Conservation (phyloP, 1,140 invertebrate species). For the Atta cephalotes region DNA sequence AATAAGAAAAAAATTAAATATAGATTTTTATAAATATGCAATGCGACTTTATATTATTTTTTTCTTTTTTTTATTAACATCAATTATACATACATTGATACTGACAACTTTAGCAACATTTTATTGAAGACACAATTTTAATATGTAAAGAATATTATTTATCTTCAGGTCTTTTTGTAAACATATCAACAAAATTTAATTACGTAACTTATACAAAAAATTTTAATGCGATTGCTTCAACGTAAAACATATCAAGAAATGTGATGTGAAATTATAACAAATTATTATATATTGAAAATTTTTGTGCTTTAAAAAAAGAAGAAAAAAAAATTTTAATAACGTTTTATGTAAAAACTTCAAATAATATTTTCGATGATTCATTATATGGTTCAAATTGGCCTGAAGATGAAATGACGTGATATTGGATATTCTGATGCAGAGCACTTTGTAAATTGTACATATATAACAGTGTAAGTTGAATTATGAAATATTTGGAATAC, state of each 20-base stretch:
- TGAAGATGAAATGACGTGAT: slow-evolving; percentile 59
- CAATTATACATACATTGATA: slow-evolving; percentile 58
- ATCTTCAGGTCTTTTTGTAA: slow-evolving; percentile 60
- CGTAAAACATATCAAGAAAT: slow-evolving; percentile 68
- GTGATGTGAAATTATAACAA: slow-evolving; percentile 48
- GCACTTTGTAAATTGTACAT: slow-evolving; percentile 67
- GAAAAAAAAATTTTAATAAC: slow-evolving; percentile 36
- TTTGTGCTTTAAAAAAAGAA: neutral
- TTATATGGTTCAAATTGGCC: slow-evolving; percentile 39
- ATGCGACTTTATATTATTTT: slow-evolving; percentile 43
- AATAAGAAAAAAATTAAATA: slow-evolving; percentile 22
- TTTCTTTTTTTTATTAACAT: slow-evolving; percentile 35
- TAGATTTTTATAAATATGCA: slow-evolving; percentile 48
- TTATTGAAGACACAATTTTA: slow-evolving; percentile 33
- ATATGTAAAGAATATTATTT: slow-evolving; percentile 39
- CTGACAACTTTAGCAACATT: slow-evolving; percentile 36
- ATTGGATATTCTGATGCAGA: slow-evolving; percentile 29
- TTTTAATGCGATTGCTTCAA: neutral
- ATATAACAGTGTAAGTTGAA: slow-evolving; percentile 42
- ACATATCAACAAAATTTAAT: slow-evolving; percentile 17
- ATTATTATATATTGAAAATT: slow-evolving; percentile 5
- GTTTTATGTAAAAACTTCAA: slow-evolving; percentile 23
- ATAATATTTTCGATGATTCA: slow-evolving; percentile 17
- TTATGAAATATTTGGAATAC: slow-evolving; percentile 50
- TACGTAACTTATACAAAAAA: slow-evolving; percentile 32